These are phyloP conservation scores for Pelosia muscerda DNA, from an alignment of 2,888 invertebrate genomes.

Conservation along the genomic window DNA sequence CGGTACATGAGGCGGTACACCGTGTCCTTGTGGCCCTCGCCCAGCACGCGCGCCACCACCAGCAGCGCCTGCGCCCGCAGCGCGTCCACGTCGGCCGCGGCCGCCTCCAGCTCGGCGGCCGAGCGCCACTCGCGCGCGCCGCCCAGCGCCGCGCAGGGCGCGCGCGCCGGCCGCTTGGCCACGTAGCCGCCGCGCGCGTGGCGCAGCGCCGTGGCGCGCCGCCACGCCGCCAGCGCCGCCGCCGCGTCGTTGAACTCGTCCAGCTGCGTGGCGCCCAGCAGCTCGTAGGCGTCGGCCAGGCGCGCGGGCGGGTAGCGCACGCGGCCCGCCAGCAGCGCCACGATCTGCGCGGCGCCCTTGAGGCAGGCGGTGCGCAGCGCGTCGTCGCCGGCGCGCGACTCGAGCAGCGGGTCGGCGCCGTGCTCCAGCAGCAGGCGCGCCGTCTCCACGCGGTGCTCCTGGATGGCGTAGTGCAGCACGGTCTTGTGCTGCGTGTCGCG, in stretches of 20 bases:
- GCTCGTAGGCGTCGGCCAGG: constrained; percentile 94
- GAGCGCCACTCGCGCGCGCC: constrained; percentile 92
- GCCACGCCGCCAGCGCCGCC: constrained; percentile 92
- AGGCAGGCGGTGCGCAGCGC: constrained; percentile 95
- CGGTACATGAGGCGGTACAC: constrained; percentile 92
- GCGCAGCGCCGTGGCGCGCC: constrained; percentile 86
- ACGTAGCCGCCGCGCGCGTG: constrained; percentile 51
- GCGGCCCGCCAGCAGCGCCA: constrained; percentile 87
- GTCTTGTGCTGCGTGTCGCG: constrained; percentile 96
- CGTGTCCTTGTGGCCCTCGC: constrained; percentile 94
- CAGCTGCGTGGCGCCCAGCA: constrained; percentile 94
- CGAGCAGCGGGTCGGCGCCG: constrained; percentile 92
- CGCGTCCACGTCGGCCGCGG: constrained; percentile 93
- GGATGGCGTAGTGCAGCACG: constrained; percentile 96
- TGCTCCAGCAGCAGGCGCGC: constrained; percentile 92
- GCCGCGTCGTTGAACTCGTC: constrained; percentile 94
- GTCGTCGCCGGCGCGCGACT: constrained; percentile 94
- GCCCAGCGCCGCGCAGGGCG: constrained; percentile 80
- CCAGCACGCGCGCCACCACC: constrained; percentile 95
- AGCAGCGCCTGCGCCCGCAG: constrained; percentile 95
- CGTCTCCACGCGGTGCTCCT: constrained; percentile 92
- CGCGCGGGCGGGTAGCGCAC: constrained; percentile 89
- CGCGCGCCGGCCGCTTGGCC: constrained; percentile 80
- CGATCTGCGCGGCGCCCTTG: constrained; percentile 89
- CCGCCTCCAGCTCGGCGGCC: constrained; percentile 90